Evolutionary conservation across 2,113 vertebrate species (phyloP).

Genomic region (Urocynchramus pylzowi): DNA sequence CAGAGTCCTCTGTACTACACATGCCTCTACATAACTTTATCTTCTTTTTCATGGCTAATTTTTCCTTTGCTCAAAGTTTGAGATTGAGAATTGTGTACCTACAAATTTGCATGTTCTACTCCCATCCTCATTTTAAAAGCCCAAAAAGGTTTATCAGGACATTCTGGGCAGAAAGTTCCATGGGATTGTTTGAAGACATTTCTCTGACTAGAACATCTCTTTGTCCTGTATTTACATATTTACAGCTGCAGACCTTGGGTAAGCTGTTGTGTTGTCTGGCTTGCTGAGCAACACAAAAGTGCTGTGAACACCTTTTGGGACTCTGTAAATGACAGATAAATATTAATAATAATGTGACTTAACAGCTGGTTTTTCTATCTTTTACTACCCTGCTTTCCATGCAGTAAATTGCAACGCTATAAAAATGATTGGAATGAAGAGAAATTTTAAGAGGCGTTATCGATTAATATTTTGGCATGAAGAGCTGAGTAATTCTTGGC

Average conservation of each 20-base stretch:
- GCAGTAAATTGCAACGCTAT: neutral
- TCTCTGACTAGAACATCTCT: neutral
- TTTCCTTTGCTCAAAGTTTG: neutral
- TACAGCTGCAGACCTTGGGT: neutral
- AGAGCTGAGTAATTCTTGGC: constrained; percentile 15
- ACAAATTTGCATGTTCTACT: neutral
- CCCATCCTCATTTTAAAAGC: neutral
- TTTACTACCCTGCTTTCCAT: neutral
- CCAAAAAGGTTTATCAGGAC: neutral
- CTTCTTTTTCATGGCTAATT: neutral
- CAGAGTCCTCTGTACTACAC: neutral
- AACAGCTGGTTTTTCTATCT: neutral
- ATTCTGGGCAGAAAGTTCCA: neutral
- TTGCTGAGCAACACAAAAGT: neutral
- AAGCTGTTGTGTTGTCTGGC: neutral
- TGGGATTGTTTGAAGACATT: neutral
- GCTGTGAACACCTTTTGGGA: constrained; percentile 5
- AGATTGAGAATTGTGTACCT: neutral
- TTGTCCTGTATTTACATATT: neutral
- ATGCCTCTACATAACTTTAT: neutral
- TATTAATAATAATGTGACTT: neutral
- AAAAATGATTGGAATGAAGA: constrained; percentile 23
- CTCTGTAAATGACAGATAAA: constrained; percentile 47
- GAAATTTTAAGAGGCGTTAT: constrained; percentile 2
- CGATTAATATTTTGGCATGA: neutral